A percentile compares a stretch with the other conserved stretches of the same genome.
Evolutionary conservation across 2,797 vertebrate species (phyloP).

Genomic region (Peromyscus melanophrys): DNA sequence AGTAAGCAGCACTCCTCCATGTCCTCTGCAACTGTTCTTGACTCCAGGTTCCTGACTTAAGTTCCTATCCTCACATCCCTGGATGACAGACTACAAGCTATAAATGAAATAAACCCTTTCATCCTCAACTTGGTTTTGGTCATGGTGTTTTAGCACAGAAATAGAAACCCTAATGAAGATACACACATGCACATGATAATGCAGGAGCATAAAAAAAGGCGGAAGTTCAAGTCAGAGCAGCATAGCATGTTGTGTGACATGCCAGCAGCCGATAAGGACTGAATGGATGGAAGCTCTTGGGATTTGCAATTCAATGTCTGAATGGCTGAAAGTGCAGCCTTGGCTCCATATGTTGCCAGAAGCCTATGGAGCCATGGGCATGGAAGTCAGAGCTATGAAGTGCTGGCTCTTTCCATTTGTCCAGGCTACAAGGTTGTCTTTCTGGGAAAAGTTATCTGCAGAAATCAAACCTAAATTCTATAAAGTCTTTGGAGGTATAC

Average conservation of each 20-base stretch:
- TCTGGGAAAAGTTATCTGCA: slow-evolving; percentile 2
- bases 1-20: not conserved
- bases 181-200: not conserved
- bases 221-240: not conserved
- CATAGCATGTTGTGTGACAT: too few species aligned
- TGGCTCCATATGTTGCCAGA: not conserved
- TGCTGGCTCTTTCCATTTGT: not conserved
- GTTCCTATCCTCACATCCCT: not conserved
- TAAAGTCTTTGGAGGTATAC: not conserved
- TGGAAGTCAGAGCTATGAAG: not conserved
- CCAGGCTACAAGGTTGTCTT: not conserved
- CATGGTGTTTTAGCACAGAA: not conserved
- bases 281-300: not conserved
- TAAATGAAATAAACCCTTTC: not conserved
- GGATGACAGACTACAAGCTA: not conserved
- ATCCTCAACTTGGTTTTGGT: not conserved
- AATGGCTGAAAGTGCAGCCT: not conserved
- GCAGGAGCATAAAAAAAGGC: not conserved
- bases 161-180: not conserved
- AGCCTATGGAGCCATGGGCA: not conserved
- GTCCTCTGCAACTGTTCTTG: not conserved
- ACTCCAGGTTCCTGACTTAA: not conserved
- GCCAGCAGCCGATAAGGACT: not conserved
- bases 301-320: not conserved
- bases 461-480: slow-evolving; percentile 52